These are phyloP conservation scores for Chymomyza procnemis DNA, from an alignment of 2,888 invertebrate species.

Conservation along the genomic window DNA sequence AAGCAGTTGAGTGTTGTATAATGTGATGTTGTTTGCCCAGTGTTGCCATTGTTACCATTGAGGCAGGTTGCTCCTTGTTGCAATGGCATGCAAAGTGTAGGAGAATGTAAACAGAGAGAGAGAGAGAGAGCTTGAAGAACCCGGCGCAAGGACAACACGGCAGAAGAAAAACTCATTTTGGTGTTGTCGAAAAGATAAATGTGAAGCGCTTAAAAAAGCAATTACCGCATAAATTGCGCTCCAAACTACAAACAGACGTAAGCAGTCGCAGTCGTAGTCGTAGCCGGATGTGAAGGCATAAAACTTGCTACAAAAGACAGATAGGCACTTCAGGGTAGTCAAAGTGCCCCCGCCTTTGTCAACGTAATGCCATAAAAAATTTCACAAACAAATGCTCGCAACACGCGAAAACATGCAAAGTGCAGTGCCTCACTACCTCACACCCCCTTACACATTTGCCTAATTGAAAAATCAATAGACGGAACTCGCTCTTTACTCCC, in stretches of 20 bases:
- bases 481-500: conserved; percentile 10
- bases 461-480: conserved; percentile 73
- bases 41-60: conserved; percentile 59
- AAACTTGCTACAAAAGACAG: conserved; percentile 62
- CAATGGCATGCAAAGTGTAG: conserved; percentile 58
- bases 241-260: conserved; percentile 29
- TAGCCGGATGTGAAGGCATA: conserved; percentile 55
- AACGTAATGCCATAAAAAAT: conserved; percentile 6
- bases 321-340: conserved; percentile 6
- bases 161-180: conserved; percentile 61
- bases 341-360: conserved; percentile 32
- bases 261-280: conserved; percentile 25
- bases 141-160: not conserved
- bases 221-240: conserved; percentile 75
- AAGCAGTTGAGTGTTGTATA: conserved; percentile 52
- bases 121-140: conserved; percentile 4
- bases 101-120: conserved; percentile 1
- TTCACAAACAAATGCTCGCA: conserved; percentile 55
- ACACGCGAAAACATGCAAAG: conserved; percentile 68
- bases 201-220: conserved; percentile 72
- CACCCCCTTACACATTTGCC: conserved; percentile 8
- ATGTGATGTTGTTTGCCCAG: conserved; percentile 36
- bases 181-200: conserved; percentile 73
- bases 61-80: conserved; percentile 20
- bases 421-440: conserved; percentile 55